A percentile compares a stretch with the other conserved stretches of the same genome.
phyloP scores from a whole-genome alignment of 2,797 vertebrate genomes.

The Phataginus tricuspis region DNA sequence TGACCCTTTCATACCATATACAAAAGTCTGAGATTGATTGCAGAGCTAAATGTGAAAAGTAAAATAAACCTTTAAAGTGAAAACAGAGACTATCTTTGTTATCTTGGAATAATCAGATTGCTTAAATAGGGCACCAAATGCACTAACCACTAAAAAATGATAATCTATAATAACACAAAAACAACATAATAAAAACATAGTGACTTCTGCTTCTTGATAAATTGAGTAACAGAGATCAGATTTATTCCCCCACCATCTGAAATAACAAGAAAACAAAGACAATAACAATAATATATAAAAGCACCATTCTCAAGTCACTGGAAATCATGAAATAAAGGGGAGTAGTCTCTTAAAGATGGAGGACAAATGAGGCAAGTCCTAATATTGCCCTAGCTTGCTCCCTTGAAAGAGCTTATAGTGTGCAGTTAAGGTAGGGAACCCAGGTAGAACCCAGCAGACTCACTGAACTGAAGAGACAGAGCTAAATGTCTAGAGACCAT shows the following conservation, averaged over 20 bases:
- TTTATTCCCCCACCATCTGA: neutral
- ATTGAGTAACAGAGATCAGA: neutral
- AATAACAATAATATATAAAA: neutral
- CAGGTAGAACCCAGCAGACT: neutral
- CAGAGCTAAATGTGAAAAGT: neutral
- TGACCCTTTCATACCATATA: neutral
- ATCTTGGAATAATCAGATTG: neutral
- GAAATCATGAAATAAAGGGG: neutral
- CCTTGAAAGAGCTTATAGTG: neutral
- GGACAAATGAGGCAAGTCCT: neutral
- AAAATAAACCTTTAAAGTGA: slow-evolving; percentile 1
- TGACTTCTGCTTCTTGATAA: neutral
- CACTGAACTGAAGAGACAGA: neutral
- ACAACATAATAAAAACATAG: neutral
- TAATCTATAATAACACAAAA: slow-evolving; percentile 2
- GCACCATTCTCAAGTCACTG: neutral
- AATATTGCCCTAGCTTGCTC: neutral
- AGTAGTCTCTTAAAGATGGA: neutral
- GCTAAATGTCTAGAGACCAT: neutral
- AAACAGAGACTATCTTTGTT: neutral
- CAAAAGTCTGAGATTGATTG: slow-evolving; percentile 22
- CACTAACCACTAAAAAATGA: neutral
- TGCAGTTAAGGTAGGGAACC: neutral
- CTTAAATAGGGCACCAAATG: neutral
- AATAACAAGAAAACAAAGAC: neutral